Conservation (phyloP, 2,113 vertebrate genomes). For the Microcebus tavaratra region DNA sequence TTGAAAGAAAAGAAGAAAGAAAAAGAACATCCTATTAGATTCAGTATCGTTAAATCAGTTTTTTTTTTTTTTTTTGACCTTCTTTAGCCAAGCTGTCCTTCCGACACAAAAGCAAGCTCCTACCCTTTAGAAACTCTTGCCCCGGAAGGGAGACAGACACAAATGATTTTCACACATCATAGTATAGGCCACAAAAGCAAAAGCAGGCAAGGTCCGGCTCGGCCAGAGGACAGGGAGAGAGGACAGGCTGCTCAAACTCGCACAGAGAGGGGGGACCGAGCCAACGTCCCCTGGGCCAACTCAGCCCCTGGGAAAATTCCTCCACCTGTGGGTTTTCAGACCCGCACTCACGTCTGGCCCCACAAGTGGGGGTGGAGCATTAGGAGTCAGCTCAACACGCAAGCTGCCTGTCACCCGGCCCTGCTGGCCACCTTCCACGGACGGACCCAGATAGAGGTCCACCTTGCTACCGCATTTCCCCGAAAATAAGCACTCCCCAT, state of each 20-base stretch:
- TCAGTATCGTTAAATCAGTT: background rate
- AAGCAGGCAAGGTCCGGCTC: rapidly evolving
- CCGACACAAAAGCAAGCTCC: background rate
- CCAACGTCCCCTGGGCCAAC: background rate
- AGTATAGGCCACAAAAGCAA: background rate
- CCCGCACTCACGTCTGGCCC: background rate
- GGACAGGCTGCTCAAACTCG: rapidly evolving
- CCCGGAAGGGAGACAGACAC: background rate
- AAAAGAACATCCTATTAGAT: background rate
- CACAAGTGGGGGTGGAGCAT: background rate
- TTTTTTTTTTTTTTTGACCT: background rate
- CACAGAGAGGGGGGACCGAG: rapidly evolving
- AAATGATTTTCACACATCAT: background rate
- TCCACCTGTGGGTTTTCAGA: background rate
- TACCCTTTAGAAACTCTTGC: background rate
- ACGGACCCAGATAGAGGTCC: background rate
- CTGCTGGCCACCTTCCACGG: background rate
- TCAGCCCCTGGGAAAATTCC: background rate
- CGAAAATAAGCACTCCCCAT: too few species aligned
- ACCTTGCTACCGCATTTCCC: too few species aligned
- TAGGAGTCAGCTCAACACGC: background rate
- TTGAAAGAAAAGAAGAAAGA: background rate
- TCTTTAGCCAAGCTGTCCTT: background rate
- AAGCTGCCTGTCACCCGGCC: background rate
- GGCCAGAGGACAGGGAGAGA: rapidly evolving